Percentiles rank a stretch among this genome's conserved stretches.
These are phyloP conservation scores for Rhynchonema sp. DNA, from an alignment of 2,888 invertebrate species.

Conservation along the genomic window DNA sequence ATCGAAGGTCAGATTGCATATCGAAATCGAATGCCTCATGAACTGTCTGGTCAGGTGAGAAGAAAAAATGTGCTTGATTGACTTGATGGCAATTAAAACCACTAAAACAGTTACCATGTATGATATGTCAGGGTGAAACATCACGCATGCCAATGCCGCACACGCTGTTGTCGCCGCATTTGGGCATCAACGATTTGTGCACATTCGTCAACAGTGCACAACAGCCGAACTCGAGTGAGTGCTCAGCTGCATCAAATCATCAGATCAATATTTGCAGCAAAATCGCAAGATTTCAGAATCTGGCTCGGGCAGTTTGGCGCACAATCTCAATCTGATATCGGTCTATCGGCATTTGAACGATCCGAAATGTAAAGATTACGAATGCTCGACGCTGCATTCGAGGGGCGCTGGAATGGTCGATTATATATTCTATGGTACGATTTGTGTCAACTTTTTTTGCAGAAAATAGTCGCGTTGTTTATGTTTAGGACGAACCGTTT, in stretches of 20 bases:
- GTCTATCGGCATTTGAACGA: conserved; percentile 40
- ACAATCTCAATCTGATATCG: conserved; percentile 47
- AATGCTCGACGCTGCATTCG: conserved; percentile 54
- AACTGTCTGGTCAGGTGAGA: conserved; percentile 30
- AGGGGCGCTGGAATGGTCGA: conserved; percentile 59
- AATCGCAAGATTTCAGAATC: background rate
- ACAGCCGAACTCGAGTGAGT: too few species aligned
- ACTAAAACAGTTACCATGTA: too few species aligned
- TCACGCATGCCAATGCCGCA: too few species aligned
- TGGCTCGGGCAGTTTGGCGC: conserved; percentile 42
- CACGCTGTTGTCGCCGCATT: too few species aligned
- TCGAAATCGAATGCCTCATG: conserved; percentile 21
- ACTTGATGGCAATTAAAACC: too few species aligned
- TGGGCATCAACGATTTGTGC: too few species aligned
- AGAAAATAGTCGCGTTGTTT: too few species aligned
- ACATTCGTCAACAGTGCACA: too few species aligned
- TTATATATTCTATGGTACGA: conserved; percentile 55
- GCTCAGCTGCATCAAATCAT: too few species aligned
- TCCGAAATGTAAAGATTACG: conserved; percentile 30
- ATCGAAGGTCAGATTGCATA: conserved; percentile 41
- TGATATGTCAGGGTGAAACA: too few species aligned
- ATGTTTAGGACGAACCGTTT: too few species aligned
- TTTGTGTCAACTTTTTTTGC: background rate
- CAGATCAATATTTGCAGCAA: background rate
- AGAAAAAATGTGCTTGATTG: conserved; percentile 35